These are phyloP conservation scores for Cremastinae sp. DNA, from an alignment of 2,888 invertebrate genomes.

Conservation along the genomic window DNA sequence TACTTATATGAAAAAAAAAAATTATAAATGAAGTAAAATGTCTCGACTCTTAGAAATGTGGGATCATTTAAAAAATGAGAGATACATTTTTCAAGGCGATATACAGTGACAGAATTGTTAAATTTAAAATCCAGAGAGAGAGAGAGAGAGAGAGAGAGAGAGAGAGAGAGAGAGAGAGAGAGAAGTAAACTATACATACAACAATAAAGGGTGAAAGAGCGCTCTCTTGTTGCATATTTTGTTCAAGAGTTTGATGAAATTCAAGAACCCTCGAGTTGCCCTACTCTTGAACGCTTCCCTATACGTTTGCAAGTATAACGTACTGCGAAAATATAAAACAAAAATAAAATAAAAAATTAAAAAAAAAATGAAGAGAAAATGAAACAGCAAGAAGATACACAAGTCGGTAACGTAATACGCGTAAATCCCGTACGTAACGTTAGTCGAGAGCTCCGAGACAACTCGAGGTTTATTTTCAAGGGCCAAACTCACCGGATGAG, in stretches of 20 bases:
- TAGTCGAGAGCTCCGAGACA: conserved; percentile 60
- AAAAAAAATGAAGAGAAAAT: conserved; percentile 51
- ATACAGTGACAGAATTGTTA: conserved; percentile 7
- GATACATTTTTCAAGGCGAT: not conserved
- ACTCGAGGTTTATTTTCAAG: conserved; percentile 10
- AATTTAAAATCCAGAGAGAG: conserved; percentile 43
- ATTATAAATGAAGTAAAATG: too few relatives aligned
- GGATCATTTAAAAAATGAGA: not conserved
- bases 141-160: conserved; percentile 31
- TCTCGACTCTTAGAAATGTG: conserved; percentile 2
- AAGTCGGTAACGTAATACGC: conserved; percentile 74
- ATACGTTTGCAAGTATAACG: conserved; percentile 15
- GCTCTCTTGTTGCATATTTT: conserved; percentile 8
- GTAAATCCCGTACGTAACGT: conserved; percentile 79
- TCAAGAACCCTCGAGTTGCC: conserved; percentile 39
- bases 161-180: too few relatives aligned
- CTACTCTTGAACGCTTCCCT: conserved; percentile 14
- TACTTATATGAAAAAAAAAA: too few relatives aligned
- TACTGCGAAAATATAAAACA: conserved; percentile 4
- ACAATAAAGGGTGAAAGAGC: conserved; percentile 1
- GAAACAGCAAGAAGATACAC: conserved; percentile 68
- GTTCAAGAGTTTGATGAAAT: conserved; percentile 41
- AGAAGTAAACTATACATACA: too few relatives aligned
- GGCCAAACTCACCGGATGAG: conserved; percentile 67
- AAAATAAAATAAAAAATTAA: conserved; percentile 63